Conservation (phyloP, 2,888 invertebrate genomes). For the Blera fallax region DNA sequence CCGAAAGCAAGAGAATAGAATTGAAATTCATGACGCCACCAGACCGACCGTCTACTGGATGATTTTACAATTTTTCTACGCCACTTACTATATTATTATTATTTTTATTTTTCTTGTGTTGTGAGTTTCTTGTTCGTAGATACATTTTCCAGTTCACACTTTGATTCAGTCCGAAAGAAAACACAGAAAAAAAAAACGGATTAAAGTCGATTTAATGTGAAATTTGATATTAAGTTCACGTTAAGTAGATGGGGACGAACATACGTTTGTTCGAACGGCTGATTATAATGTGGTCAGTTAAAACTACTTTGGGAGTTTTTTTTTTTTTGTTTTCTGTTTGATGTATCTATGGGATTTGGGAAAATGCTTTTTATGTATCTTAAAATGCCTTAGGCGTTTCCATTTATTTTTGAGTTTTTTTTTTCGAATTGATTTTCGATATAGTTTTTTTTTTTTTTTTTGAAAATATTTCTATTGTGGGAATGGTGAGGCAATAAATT, state of each 20-base stretch:
- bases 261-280: slow-evolving; percentile 58
- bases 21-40: slow-evolving; percentile 73
- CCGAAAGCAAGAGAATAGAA: slow-evolving; percentile 59
- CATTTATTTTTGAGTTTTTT: slow-evolving; percentile 7
- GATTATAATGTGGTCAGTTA: slow-evolving; percentile 68
- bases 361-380: slow-evolving; percentile 36
- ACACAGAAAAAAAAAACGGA: slow-evolving; percentile 24
- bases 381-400: slow-evolving; percentile 65
- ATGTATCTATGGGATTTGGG: slow-evolving; percentile 39
- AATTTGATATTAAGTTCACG: slow-evolving; percentile 73
- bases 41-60: slow-evolving; percentile 72
- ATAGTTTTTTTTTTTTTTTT: not conserved
- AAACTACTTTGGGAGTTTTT: slow-evolving; percentile 44
- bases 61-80: slow-evolving; percentile 71
- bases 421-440: slow-evolving; percentile 9
- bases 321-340: slow-evolving; percentile 20
- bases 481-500: not conserved
- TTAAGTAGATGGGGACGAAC: slow-evolving; percentile 62
- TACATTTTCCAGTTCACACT: slow-evolving; percentile 71
- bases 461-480: not conserved
- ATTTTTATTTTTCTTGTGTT: slow-evolving; percentile 36
- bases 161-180: slow-evolving; percentile 59
- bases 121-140: slow-evolving; percentile 58
- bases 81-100: slow-evolving; percentile 71
- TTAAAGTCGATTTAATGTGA: slow-evolving; percentile 71